Conservation (phyloP, 2,888 invertebrate species). For the Leptinotarsa rubiginosa region DNA sequence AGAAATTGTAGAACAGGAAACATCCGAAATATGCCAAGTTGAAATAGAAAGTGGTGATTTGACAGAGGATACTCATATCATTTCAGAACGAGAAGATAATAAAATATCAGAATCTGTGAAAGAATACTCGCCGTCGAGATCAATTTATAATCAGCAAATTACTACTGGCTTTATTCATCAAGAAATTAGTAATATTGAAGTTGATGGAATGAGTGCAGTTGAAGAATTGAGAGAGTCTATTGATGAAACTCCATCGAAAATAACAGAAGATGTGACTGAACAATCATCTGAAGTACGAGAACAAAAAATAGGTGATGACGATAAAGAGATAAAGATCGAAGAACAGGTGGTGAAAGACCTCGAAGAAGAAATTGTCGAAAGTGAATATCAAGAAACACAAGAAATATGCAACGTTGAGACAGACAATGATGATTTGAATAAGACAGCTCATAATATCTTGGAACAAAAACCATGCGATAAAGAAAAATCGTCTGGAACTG, state of each 20-base stretch:
- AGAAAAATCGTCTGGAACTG: not conserved
- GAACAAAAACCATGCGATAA: not conserved
- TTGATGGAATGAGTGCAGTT: not conserved
- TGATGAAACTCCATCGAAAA: not conserved
- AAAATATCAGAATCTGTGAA: too few species aligned
- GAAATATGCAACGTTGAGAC: not conserved
- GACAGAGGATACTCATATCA: too few species aligned
- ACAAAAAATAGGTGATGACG: slow-evolving; percentile 27
- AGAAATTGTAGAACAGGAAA: not conserved
- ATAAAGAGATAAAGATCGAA: slow-evolving; percentile 32
- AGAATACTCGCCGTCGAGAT: too few species aligned
- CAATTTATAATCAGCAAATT: too few species aligned
- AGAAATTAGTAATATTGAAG: slow-evolving; percentile 4
- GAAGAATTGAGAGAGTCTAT: not conserved
- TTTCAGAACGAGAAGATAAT: too few species aligned
- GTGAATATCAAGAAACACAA: not conserved
- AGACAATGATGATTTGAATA: not conserved
- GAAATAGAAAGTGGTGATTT: not conserved
- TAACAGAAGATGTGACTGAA: not conserved
- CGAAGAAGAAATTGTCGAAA: not conserved
- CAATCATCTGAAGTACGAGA: too few species aligned
- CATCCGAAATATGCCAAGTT: not conserved
- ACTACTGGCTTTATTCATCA: not conserved
- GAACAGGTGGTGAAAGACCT: not conserved
- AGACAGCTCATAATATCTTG: not conserved